Conservation (phyloP, 2,797 vertebrate genomes). For the Pseudopleuronectes americanus region DNA sequence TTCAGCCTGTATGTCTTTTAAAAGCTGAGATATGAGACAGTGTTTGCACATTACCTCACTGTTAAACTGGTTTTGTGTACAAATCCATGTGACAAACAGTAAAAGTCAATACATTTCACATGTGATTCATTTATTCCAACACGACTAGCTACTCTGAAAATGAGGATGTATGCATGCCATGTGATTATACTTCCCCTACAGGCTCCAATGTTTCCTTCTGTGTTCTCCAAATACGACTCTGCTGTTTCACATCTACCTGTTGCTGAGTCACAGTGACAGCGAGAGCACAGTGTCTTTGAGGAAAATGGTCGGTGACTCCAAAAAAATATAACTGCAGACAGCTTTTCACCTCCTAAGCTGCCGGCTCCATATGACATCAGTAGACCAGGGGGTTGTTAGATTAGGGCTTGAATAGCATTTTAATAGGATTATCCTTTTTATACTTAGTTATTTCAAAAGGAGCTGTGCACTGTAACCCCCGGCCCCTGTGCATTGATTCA, state of each 20-base stretch:
- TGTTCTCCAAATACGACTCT: background rate
- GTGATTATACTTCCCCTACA: no score
- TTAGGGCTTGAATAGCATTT: conserved; percentile 5
- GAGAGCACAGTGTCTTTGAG: background rate
- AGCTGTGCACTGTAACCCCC: conserved; percentile 21
- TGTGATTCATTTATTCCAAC: no score
- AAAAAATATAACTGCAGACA: conserved; percentile 4
- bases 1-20: no score
- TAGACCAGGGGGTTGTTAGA: conserved; percentile 17
- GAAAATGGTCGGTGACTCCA: background rate
- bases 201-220: no score
- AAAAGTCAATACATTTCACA: no score
- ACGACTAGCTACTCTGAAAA: no score
- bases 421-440: conserved; percentile 52
- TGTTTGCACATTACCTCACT: no score
- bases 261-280: background rate
- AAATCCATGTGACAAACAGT: no score
- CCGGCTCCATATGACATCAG: conserved; percentile 11
- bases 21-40: no score
- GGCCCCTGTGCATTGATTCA: conserved; percentile 22
- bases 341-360: conserved; percentile 17
- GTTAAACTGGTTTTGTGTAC: no score
- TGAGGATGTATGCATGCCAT: no score
- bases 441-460: conserved; percentile 22
- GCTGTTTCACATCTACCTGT: background rate